A percentile compares a stretch with the other conserved stretches of the same genome.
These are phyloP conservation scores for Drosophila monieri DNA, from an alignment of 2,888 invertebrate species.

Conservation along the genomic window DNA sequence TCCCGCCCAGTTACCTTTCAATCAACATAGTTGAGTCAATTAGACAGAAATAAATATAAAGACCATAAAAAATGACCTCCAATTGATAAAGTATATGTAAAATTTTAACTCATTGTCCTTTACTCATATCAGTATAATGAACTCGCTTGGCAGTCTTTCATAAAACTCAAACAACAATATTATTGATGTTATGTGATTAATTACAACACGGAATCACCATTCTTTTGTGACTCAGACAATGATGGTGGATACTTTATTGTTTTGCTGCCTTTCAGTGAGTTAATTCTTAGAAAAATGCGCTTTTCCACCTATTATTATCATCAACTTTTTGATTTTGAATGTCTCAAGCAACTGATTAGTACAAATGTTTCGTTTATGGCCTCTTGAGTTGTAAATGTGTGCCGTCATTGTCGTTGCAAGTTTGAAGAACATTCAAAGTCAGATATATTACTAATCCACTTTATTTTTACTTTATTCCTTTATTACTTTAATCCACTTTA, in stretches of 20 bases:
- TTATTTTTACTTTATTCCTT: no score
- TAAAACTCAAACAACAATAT: not conserved
- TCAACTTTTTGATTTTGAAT: conserved; percentile 11
- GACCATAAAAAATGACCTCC: not conserved
- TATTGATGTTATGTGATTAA: conserved; percentile 19
- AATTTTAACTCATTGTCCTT: not conserved
- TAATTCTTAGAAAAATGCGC: conserved; percentile 2
- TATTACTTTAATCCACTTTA: no score
- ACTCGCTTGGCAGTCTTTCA: conserved; percentile 1
- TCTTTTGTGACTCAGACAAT: conserved; percentile 21
- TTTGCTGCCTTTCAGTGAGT: conserved; percentile 1
- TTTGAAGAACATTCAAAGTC: no score
- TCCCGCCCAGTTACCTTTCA: not conserved
- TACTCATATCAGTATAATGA: conserved; percentile 32
- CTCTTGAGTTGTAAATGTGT: not conserved
- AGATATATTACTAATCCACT: no score
- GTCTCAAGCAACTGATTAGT: conserved; percentile 10
- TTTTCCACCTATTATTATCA: not conserved
- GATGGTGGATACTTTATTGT: not conserved
- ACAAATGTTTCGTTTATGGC: not conserved
- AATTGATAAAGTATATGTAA: conserved; percentile 1
- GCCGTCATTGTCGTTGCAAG: not conserved
- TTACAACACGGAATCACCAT: conserved; percentile 11
- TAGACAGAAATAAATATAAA: not conserved
- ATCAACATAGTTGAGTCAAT: not conserved